A percentile compares a stretch with the other conserved stretches of the same genome.
phyloP scores from a whole-genome alignment of 2,888 invertebrate genomes.

The Diaprepes abbreviatus region DNA sequence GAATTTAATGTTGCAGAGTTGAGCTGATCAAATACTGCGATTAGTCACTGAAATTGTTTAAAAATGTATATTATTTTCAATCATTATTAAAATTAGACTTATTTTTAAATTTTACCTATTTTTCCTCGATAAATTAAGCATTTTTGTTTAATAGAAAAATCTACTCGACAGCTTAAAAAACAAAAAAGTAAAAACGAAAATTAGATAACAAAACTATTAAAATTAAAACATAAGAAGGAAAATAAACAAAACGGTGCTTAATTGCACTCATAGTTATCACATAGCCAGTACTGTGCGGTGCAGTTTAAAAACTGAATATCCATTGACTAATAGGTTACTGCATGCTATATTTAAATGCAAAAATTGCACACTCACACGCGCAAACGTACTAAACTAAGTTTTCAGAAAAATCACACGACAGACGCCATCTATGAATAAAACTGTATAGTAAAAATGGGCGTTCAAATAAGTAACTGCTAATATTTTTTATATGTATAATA shows the following conservation, averaged over 20 bases:
- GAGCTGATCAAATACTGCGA: neutral
- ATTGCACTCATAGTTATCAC: conserved; percentile 55
- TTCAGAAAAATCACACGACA: conserved; percentile 35
- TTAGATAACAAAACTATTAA: conserved; percentile 66
- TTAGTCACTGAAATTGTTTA: conserved; percentile 16
- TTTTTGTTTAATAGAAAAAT: neutral
- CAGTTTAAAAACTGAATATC: conserved; percentile 67
- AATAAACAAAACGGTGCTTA: conserved; percentile 65
- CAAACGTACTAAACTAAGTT: conserved; percentile 50
- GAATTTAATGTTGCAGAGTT: neutral
- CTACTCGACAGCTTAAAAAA: conserved; percentile 34
- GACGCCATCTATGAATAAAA: conserved; percentile 15
- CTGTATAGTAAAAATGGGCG: neutral
- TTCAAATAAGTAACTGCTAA: neutral
- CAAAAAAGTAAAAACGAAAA: conserved; percentile 67
- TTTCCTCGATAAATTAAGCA: neutral
- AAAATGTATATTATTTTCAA: neutral
- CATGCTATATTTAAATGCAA: conserved; percentile 61
- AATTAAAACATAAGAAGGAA: conserved; percentile 54
- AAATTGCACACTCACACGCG: conserved; percentile 60
- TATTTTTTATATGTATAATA: no score
- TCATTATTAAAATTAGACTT: neutral
- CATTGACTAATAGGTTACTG: conserved; percentile 64
- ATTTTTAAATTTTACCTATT: conserved; percentile 3
- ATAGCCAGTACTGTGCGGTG: conserved; percentile 65